Evolutionary conservation across 1,140 invertebrate genomes (phyloP).

Genomic region (Drosophila simulans): DNA sequence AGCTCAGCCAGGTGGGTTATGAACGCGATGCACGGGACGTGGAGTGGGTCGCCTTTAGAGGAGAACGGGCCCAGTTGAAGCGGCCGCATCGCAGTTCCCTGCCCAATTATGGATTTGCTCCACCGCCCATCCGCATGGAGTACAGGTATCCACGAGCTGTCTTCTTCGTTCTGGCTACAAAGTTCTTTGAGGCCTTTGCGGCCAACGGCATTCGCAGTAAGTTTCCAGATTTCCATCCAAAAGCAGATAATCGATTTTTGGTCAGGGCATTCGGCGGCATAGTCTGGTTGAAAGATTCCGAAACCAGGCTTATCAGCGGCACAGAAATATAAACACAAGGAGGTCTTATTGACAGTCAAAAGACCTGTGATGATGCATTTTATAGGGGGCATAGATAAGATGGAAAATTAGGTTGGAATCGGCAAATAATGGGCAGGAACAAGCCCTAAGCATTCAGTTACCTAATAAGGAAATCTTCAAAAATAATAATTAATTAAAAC

Average conservation of each 20-base stretch:
- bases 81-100: conserved; percentile 49
- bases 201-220: conserved; percentile 84
- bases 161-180: conserved; percentile 72
- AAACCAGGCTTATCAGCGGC: conserved; percentile 51
- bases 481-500: not conserved
- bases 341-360: conserved; percentile 37
- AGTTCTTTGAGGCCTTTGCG: conserved; percentile 84
- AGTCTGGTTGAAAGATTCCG: conserved; percentile 45
- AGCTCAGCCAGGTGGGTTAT: conserved; percentile 45
- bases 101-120: conserved; percentile 71
- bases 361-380: conserved; percentile 23
- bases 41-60: conserved; percentile 16
- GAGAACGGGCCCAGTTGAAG: conserved; percentile 39
- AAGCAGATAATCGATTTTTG: no score
- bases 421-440: not conserved
- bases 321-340: conserved; percentile 23
- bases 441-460: not conserved
- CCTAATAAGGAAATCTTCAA: not conserved
- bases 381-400: conserved; percentile 20
- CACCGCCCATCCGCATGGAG: conserved; percentile 50
- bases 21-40: conserved; percentile 8
- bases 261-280: conserved; percentile 35
- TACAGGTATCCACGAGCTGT: conserved; percentile 79
- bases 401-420: not conserved
- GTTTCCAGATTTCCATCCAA: conserved; percentile 25